These are phyloP conservation scores for Terrapene triunguis DNA, from an alignment of 2,113 vertebrate species.

Conservation along the genomic window DNA sequence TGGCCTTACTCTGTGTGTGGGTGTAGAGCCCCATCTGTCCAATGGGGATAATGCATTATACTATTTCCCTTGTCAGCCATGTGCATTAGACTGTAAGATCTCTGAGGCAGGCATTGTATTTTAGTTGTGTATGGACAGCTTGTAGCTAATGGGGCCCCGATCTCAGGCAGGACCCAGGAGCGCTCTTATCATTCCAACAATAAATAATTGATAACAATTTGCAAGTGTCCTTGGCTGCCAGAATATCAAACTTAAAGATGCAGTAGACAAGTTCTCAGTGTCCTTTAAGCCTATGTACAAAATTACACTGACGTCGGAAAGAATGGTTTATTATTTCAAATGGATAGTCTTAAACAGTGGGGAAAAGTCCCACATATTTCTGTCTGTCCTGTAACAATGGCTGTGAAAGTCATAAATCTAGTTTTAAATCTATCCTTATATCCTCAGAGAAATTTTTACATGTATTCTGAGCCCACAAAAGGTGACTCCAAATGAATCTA, in stretches of 20 bases:
- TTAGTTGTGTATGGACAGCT: not conserved
- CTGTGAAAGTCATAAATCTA: slow-evolving; percentile 31
- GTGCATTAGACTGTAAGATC: not conserved
- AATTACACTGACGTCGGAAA: slow-evolving; percentile 47
- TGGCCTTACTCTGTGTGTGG: not conserved
- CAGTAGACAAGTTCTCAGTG: not conserved
- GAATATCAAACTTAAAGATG: slow-evolving; percentile 19
- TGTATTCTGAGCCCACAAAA: slow-evolving; percentile 58
- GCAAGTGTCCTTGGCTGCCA: not conserved
- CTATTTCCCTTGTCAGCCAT: not conserved
- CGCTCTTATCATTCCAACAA: not conserved
- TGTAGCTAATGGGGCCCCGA: not conserved
- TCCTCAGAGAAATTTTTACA: slow-evolving; percentile 33
- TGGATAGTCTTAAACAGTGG: not conserved
- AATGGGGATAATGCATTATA: not conserved
- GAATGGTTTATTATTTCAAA: slow-evolving; percentile 54
- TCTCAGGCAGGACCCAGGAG: not conserved
- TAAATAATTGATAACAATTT: not conserved
- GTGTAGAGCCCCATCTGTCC: not conserved
- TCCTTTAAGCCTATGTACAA: slow-evolving; percentile 30
- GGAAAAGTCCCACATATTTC: not conserved
- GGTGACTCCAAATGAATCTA: slow-evolving; percentile 50
- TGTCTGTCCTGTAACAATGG: not conserved
- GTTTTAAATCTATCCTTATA: slow-evolving; percentile 54
- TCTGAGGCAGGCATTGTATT: not conserved